These are phyloP conservation scores for Apis mellifera DNA, from an alignment of 1,140 invertebrate genomes.

Conservation along the genomic window Amel_HAv3.1 CM009935.2:1930001-1930500, in stretches of 20 bases:
- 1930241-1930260: background rate
- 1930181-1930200: conserved; percentile 10
- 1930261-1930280: background rate
- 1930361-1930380: conserved; percentile 30
- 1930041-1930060: conserved; percentile 27
- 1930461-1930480: background rate
- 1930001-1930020: conserved; percentile 13
- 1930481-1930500: background rate
- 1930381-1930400: background rate
- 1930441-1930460: background rate
- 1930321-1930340: background rate
- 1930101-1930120: background rate
- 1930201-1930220: conserved; percentile 12
- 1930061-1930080: conserved; percentile 40
- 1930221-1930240: conserved; percentile 3
- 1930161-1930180: conserved; percentile 19
- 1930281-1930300: conserved; percentile 5
- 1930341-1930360: conserved; percentile 17
- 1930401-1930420: background rate
- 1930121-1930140: background rate
- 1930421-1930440: background rate
- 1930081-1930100: conserved; percentile 27
- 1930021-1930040: conserved; percentile 12
- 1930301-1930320: conserved; percentile 6
- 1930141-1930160: conserved; percentile 28